Evolutionary conservation across 1,140 invertebrate genomes (phyloP).

Genomic region (Coptotermes formosanus): DNA sequence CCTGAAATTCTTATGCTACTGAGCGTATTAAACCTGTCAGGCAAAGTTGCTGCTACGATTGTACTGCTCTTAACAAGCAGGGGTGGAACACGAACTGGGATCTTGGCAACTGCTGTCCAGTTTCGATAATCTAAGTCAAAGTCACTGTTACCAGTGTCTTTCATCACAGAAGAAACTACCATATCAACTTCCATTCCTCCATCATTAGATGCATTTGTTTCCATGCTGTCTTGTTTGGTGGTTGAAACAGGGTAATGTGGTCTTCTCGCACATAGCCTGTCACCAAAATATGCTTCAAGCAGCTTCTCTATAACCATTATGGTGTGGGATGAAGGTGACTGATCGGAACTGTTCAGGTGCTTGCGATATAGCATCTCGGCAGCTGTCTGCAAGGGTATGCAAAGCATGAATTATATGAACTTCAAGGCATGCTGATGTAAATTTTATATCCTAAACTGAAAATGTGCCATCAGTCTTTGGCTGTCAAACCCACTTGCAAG

Average conservation of each 20-base stretch:
- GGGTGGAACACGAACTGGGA: background rate
- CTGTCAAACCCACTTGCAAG: no score
- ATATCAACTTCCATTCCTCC: background rate
- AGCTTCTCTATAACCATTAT: background rate
- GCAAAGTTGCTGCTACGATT: background rate
- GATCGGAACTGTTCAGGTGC: background rate
- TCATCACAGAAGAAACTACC: background rate
- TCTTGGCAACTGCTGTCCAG: slow-evolving; percentile 18
- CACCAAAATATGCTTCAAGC: slow-evolving; percentile 28
- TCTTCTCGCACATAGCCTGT: slow-evolving; percentile 18
- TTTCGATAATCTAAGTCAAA: slow-evolving; percentile 21
- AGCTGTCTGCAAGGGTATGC: slow-evolving; percentile 1
- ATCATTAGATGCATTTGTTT: background rate
- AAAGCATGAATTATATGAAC: background rate
- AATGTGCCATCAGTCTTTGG: no score
- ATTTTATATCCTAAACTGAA: no score
- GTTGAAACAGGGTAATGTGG: background rate
- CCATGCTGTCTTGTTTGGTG: background rate
- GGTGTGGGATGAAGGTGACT: background rate
- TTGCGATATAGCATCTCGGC: slow-evolving; percentile 17
- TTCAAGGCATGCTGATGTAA: no score
- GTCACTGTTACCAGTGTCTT: background rate
- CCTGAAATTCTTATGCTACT: background rate
- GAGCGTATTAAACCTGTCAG: background rate
- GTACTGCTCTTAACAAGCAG: background rate